Percentiles rank a stretch among this genome's conserved stretches.
phyloP scores from a whole-genome alignment of 2,888 invertebrate genomes.

The Pycnomerus fuliginosus region DNA sequence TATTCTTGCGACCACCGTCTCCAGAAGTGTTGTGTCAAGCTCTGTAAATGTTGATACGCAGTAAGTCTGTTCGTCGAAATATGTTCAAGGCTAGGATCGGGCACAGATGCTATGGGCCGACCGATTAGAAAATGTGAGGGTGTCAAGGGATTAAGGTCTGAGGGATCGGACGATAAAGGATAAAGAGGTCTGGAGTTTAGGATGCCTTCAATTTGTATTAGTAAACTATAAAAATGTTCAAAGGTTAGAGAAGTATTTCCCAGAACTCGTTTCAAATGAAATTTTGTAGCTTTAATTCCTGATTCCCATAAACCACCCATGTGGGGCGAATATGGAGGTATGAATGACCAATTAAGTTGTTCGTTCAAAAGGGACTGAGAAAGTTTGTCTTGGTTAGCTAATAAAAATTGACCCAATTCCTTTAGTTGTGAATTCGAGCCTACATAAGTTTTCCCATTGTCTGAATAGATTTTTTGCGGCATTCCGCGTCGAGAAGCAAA shows the following conservation, averaged over 20 bases:
- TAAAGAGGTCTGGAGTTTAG: conserved; percentile 35
- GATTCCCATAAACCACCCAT: conserved; percentile 41
- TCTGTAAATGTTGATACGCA: neutral
- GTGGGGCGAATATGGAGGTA: conserved; percentile 32
- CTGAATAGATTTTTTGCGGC: conserved; percentile 33
- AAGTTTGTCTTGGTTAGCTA: neutral
- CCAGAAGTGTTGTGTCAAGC: neutral
- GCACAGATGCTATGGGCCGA: conserved; percentile 20
- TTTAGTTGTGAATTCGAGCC: conserved; percentile 27
- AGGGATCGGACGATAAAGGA: conserved; percentile 28
- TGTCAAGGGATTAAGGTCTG: conserved; percentile 26
- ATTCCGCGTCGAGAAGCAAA: conserved; percentile 37
- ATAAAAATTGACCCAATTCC: neutral
- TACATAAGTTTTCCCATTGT: conserved; percentile 41
- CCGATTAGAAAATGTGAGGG: conserved; percentile 35
- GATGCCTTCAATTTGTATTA: too few species aligned
- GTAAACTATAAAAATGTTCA: too few species aligned
- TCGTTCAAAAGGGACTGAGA: neutral
- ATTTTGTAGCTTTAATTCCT: conserved; percentile 34
- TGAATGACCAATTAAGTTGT: conserved; percentile 33
- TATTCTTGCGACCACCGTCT: neutral
- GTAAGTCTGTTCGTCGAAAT: neutral
- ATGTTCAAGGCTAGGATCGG: too few species aligned
- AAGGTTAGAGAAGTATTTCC: conserved; percentile 26
- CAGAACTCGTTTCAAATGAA: conserved; percentile 28